Conservation (phyloP, 2,113 vertebrate genomes). For the Bombycilla garrulus region DNA sequence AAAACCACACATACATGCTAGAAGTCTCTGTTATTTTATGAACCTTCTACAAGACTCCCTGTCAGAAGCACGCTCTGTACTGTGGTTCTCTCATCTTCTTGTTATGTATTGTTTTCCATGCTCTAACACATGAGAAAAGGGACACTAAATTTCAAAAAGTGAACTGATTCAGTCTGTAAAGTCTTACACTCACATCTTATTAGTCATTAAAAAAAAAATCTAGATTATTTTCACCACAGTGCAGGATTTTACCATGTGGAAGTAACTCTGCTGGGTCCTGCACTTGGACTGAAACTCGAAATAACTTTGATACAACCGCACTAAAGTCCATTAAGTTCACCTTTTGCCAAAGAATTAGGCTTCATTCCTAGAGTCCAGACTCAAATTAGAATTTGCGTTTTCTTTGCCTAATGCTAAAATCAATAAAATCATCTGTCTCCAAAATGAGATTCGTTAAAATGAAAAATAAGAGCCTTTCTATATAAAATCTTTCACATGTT, state of each 20-base stretch:
- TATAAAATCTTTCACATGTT: not conserved
- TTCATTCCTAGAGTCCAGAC: not conserved
- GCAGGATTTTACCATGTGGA: not conserved
- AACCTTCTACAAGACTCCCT: not conserved
- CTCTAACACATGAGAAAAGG: not conserved
- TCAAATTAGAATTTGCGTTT: not conserved
- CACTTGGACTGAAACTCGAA: not conserved
- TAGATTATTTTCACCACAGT: not conserved
- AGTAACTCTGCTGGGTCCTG: not conserved
- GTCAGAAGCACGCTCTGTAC: not conserved
- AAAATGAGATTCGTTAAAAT: not conserved
- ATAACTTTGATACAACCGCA: not conserved
- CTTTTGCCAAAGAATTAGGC: not conserved
- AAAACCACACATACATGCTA: not conserved
- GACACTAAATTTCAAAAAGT: not conserved
- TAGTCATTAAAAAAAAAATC: not conserved
- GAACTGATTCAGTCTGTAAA: not conserved
- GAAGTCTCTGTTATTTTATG: rapidly evolving
- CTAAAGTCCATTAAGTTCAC: not conserved
- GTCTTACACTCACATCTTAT: not conserved
- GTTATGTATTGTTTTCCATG: not conserved
- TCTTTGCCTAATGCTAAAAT: not conserved
- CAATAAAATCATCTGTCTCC: not conserved
- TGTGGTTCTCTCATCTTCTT: not conserved
- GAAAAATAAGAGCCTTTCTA: not conserved